These are phyloP conservation scores for Apamea crenata DNA, from an alignment of 2,888 invertebrate species.

Conservation along the genomic window DNA sequence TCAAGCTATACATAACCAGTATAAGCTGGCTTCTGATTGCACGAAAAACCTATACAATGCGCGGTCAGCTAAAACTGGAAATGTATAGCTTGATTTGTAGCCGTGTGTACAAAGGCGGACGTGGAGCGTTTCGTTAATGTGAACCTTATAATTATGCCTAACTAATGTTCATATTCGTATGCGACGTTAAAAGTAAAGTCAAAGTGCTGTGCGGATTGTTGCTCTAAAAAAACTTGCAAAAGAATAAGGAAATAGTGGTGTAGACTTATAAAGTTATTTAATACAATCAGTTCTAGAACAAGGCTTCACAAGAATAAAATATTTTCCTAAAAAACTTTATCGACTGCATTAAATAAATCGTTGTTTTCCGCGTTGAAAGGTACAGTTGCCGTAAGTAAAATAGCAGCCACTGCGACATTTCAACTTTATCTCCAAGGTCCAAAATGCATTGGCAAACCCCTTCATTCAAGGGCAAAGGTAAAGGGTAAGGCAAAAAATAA, in stretches of 20 bases:
- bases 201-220: background rate
- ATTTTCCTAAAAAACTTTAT: background rate
- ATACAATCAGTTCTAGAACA: slow-evolving; percentile 2
- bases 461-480: background rate
- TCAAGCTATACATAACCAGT: no score
- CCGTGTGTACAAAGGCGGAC: no score
- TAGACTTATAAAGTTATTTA: background rate
- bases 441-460: background rate
- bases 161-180: background rate
- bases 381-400: background rate
- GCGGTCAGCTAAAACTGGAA: no score
- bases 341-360: background rate
- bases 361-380: background rate
- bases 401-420: background rate
- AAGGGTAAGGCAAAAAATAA: no score
- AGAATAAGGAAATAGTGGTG: background rate
- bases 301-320: background rate
- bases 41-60: no score
- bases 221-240: background rate
- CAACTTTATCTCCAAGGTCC: background rate
- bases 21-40: no score
- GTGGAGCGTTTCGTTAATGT: background rate
- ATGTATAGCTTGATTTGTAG: no score
- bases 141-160: background rate
- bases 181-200: background rate